Evolutionary conservation across 2,113 vertebrate species (phyloP).

Genomic region (Salminus brasiliensis): DNA sequence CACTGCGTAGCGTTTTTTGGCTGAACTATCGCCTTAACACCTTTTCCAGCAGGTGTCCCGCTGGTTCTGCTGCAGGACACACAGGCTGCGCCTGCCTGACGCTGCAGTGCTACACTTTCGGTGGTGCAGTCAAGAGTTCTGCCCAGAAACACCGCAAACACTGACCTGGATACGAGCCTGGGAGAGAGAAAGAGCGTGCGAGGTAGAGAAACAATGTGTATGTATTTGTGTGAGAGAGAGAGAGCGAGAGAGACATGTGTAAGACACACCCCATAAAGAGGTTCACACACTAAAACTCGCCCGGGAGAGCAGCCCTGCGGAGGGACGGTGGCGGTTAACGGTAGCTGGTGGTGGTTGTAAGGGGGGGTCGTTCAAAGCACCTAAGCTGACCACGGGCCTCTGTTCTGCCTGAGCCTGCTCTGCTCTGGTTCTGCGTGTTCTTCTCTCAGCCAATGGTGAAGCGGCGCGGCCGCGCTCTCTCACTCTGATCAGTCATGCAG

Average conservation of each 20-base stretch:
- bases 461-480: slow-evolving; percentile 23
- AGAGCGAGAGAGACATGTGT: too few species aligned
- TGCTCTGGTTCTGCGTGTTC: not conserved
- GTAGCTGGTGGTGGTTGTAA: not conserved
- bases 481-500: slow-evolving; percentile 44
- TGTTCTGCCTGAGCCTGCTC: slow-evolving; percentile 18
- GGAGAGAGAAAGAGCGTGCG: not conserved
- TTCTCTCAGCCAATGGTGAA: slow-evolving; percentile 10
- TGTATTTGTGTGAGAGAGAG: too few species aligned
- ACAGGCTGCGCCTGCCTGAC: slow-evolving; percentile 1
- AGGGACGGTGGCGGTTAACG: not conserved
- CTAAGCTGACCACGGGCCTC: slow-evolving; percentile 9
- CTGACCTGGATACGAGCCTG: not conserved
- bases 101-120: slow-evolving; percentile 27
- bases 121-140: not conserved
- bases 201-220: not conserved
- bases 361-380: not conserved
- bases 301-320: too few species aligned
- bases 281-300: too few species aligned
- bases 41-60: not conserved
- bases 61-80: slow-evolving; percentile 7
- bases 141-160: not conserved
- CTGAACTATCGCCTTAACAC: too few species aligned
- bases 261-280: not conserved
- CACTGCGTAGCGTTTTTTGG: too few species aligned